phyloP scores from a whole-genome alignment of 2,888 invertebrate species.

The Geotrupes spiniger region DNA sequence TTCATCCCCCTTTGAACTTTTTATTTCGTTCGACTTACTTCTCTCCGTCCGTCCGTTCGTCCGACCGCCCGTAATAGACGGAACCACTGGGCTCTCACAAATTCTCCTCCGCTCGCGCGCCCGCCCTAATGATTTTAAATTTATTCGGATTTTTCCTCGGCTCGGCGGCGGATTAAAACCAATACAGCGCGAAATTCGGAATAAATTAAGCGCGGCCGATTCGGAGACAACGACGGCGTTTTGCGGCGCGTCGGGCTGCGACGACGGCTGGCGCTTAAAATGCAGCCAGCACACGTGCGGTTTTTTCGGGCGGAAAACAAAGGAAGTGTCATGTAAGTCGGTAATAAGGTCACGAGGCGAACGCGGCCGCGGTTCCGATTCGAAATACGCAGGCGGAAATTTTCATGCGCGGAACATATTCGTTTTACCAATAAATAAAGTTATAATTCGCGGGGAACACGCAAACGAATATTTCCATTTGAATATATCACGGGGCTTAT shows the following conservation, averaged over 20 bases:
- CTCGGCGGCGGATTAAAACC: not conserved
- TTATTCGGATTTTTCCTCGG: not conserved
- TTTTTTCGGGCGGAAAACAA: not conserved
- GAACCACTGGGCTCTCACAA: constrained; percentile 5
- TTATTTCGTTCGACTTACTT: constrained; percentile 4
- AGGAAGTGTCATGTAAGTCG: constrained; percentile 11
- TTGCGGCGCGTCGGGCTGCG: no score
- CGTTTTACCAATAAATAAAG: constrained; percentile 9
- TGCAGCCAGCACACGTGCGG: no score
- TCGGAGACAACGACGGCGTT: no score
- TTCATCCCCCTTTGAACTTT: constrained; percentile 9
- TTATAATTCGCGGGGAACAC: constrained; percentile 9
- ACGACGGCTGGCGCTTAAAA: no score
- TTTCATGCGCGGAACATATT: constrained; percentile 8
- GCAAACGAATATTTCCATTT: constrained; percentile 7
- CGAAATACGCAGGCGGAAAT: not conserved
- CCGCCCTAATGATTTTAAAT: constrained; percentile 2
- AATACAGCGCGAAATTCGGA: no score
- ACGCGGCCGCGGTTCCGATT: not conserved
- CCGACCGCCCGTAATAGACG: no score
- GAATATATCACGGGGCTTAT: not conserved
- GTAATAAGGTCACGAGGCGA: constrained; percentile 7
- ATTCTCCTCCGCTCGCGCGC: not conserved
- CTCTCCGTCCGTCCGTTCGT: constrained; percentile 4
- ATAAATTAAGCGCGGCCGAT: no score